Evolutionary conservation across 2,113 vertebrate species (phyloP).

Genomic region (Dolichotis patagonum): DNA sequence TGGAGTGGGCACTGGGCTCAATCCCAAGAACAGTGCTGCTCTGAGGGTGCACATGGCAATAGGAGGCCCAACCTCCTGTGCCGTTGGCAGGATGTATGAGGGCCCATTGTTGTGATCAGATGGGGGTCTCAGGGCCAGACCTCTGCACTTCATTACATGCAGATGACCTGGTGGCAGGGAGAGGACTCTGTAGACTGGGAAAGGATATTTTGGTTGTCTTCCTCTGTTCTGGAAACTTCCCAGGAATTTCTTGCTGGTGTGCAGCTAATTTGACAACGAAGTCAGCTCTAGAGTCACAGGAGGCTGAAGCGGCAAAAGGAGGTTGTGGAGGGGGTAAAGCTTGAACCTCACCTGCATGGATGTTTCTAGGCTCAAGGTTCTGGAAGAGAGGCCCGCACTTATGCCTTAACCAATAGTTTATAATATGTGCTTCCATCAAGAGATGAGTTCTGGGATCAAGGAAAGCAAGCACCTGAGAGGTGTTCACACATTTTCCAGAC

Average conservation of each 20-base stretch:
- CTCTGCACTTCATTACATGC: background rate
- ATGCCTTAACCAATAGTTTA: background rate
- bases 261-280: no score
- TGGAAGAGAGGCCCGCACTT: background rate
- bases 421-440: background rate
- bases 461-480: background rate
- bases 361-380: background rate
- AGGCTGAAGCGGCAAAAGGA: fast-evolving
- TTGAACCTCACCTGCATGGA: background rate
- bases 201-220: background rate
- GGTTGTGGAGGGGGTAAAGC: fast-evolving
- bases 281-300: no score
- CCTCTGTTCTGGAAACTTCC: background rate
- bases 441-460: background rate
- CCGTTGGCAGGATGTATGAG: background rate
- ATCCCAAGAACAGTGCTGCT: fast-evolving
- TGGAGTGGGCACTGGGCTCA: background rate
- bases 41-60: background rate
- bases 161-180: background rate
- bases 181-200: fast-evolving
- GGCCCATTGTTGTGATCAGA: no score
- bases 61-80: background rate
- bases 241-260: background rate
- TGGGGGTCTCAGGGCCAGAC: fast-evolving
- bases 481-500: fast-evolving